phyloP scores from a whole-genome alignment of 2,797 vertebrate species.

The Gorsachius magnificus region DNA sequence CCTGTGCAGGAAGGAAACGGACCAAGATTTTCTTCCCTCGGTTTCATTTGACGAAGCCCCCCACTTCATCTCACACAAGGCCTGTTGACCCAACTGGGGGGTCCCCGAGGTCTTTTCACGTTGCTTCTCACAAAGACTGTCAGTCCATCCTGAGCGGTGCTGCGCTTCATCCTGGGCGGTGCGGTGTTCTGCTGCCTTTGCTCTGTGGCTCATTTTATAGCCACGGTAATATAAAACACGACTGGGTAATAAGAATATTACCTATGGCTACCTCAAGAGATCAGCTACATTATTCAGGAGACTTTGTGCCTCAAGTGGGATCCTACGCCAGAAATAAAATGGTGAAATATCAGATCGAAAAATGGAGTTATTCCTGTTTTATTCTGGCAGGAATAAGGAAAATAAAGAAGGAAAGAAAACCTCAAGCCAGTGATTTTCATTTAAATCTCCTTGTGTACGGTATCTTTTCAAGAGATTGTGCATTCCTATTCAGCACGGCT shows the following conservation, averaged over 20 bases:
- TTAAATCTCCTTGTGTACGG: background rate
- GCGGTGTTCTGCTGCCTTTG: background rate
- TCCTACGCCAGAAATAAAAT: background rate
- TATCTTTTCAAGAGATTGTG: background rate
- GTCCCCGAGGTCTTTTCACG: background rate
- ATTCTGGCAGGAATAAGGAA: background rate
- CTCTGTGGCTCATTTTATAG: background rate
- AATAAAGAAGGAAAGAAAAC: background rate
- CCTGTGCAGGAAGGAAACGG: background rate
- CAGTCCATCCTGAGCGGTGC: background rate
- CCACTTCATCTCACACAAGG: background rate
- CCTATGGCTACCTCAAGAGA: background rate
- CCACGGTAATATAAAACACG: background rate
- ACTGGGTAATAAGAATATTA: background rate
- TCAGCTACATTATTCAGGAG: background rate
- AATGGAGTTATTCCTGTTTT: background rate
- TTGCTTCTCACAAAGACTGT: background rate
- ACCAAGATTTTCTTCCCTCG: background rate
- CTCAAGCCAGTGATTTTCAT: background rate
- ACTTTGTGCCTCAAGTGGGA: background rate
- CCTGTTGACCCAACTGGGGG: background rate
- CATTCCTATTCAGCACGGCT: background rate
- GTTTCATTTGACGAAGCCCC: background rate
- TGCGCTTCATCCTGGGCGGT: background rate
- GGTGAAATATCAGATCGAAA: background rate